phyloP scores from a whole-genome alignment of 2,888 invertebrate species.

The Cepaea hortensis region DNA sequence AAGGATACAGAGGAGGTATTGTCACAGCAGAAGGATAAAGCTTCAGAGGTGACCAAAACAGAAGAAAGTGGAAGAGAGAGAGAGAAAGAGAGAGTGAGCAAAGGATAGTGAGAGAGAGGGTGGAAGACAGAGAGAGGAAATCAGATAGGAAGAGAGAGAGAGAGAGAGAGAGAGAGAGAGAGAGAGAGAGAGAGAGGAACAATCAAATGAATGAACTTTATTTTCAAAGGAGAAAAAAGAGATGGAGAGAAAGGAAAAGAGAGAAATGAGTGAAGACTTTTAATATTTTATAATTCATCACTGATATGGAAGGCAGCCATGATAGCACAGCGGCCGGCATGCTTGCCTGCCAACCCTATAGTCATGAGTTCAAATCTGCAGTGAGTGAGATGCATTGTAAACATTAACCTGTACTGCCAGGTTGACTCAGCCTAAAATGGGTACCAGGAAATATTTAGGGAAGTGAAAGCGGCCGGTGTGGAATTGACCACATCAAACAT shows the following conservation, averaged over 20 bases:
- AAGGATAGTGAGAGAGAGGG: background rate
- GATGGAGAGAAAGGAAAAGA: too few relatives aligned
- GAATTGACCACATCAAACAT: too few relatives aligned
- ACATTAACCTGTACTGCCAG: too few relatives aligned
- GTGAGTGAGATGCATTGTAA: too few relatives aligned
- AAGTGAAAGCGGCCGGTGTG: too few relatives aligned
- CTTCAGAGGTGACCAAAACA: conserved; percentile 68
- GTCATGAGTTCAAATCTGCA: too few relatives aligned
- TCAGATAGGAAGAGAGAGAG: background rate
- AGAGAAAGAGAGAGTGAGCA: background rate
- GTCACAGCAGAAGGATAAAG: conserved; percentile 71
- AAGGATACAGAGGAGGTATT: conserved; percentile 67
- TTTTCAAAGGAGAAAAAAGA: too few relatives aligned
- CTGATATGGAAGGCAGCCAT: too few relatives aligned
- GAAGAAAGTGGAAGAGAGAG: background rate
- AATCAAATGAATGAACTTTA: background rate
- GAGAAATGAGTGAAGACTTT: background rate
- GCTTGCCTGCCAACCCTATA: too few relatives aligned
- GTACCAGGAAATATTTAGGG: too few relatives aligned
- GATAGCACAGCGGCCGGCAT: too few relatives aligned
- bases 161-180: background rate
- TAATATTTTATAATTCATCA: background rate
- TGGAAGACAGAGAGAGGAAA: background rate
- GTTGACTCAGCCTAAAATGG: too few relatives aligned
- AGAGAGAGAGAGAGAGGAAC: background rate